Evolutionary conservation across 2,113 vertebrate genomes (phyloP).

Genomic region (Pygathrix nemaeus): DNA sequence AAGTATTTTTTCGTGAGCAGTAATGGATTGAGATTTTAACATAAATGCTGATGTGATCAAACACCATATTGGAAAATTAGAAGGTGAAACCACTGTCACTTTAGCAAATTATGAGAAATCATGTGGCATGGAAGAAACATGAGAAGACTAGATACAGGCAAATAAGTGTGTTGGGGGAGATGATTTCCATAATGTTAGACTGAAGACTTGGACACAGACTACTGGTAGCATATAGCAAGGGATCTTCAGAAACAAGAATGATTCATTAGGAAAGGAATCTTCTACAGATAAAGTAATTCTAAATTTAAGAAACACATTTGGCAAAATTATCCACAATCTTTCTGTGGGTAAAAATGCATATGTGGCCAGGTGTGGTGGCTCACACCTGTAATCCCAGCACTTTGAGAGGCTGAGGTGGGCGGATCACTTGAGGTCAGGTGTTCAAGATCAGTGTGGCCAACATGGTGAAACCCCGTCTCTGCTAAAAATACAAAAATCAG

Average conservation of each 20-base stretch:
- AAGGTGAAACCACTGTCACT: neutral
- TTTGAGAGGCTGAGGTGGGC: too few relatives aligned
- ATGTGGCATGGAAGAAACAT: neutral
- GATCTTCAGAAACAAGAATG: neutral
- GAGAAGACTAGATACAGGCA: neutral
- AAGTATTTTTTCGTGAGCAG: neutral
- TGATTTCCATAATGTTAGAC: neutral
- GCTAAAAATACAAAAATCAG: too few relatives aligned
- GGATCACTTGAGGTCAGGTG: too few relatives aligned
- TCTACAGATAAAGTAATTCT: neutral
- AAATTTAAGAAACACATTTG: neutral
- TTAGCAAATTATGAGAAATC: neutral
- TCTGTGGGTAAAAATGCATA: neutral
- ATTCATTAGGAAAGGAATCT: neutral
- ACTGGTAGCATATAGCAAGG: neutral
- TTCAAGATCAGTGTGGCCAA: too few relatives aligned
- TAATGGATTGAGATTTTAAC: conserved; percentile 13
- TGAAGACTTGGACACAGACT: neutral
- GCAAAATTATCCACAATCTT: neutral
- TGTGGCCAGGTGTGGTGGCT: too few relatives aligned
- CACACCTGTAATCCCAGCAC: too few relatives aligned
- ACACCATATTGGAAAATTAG: neutral
- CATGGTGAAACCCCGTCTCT: too few relatives aligned
- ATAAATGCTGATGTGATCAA: neutral
- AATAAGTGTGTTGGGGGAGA: neutral